phyloP scores from a whole-genome alignment of 2,888 invertebrate genomes.

The Anthrax anthrax region DNA sequence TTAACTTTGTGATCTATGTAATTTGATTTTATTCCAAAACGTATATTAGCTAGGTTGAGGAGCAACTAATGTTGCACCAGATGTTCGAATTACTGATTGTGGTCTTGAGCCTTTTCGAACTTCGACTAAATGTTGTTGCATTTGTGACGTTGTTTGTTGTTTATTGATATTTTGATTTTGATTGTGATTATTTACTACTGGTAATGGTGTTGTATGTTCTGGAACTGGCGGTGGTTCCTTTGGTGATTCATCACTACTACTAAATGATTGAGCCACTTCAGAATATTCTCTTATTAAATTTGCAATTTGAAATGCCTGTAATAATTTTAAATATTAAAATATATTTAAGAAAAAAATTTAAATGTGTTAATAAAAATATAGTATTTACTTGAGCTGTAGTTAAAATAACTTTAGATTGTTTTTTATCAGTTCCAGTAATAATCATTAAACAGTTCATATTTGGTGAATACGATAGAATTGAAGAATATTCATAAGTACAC shows the following conservation, averaged over 20 bases:
- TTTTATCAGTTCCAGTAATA: slow-evolving; percentile 77
- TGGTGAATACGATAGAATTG: slow-evolving; percentile 81
- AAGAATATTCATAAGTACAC: slow-evolving; percentile 81
- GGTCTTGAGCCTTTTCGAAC: slow-evolving; percentile 15
- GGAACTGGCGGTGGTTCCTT: slow-evolving; percentile 17
- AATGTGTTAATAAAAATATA: not conserved
- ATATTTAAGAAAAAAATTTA: not conserved
- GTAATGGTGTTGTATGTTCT: slow-evolving; percentile 12
- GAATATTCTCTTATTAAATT: slow-evolving; percentile 66
- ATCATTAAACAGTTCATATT: slow-evolving; percentile 86
- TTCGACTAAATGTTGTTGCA: slow-evolving; percentile 11
- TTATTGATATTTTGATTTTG: not conserved
- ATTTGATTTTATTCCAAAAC: slow-evolving; percentile 15
- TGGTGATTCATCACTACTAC: slow-evolving; percentile 13
- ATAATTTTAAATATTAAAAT: not conserved
- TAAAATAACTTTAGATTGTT: slow-evolving; percentile 87
- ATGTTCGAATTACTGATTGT: slow-evolving; percentile 17
- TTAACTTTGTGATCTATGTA: slow-evolving; percentile 8
- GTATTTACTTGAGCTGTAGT: slow-evolving; percentile 69
- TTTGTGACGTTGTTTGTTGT: slow-evolving; percentile 1
- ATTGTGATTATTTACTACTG: not conserved
- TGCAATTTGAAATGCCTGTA: slow-evolving; percentile 15
- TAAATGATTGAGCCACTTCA: slow-evolving; percentile 42
- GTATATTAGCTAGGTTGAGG: slow-evolving; percentile 21
- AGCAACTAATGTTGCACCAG: slow-evolving; percentile 17